Base-by-base conservation (phyloP, 2,797 vertebrate genomes). In the Neomorphus geoffroyi region DNA sequence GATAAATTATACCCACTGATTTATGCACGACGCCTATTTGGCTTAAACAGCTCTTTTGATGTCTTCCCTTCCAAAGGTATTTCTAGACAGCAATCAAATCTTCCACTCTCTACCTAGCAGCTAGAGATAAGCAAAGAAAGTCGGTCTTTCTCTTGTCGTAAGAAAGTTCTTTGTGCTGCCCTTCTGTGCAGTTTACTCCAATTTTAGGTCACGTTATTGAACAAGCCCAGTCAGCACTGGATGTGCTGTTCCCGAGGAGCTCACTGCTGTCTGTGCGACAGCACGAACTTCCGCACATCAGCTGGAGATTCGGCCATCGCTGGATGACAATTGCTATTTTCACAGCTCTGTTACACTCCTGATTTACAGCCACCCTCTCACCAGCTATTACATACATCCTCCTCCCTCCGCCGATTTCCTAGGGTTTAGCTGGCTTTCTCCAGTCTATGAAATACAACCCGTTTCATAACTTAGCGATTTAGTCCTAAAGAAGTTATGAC, bases 231-330 rank as follows among this genome's bases (percentile, higher is more conserved):
- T 64, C 89, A 95, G 86, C 60, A 10, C 13, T 46, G 73, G 67
- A 27, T 27, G 74, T 7, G 0, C 48, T 30, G 51, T 2, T 89
- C 70, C 86, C 48, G 51, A 2, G 0, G 21, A 79, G 56, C 1
- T 91, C 51, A 11, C 35, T 0, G 0, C 32, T 33, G 58, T 41
- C 50, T 54, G 23, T 27, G 35, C 27, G 11, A 23, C 0, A 9
- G 45, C 15, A 39, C 57, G 27, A 32, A 37, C 77, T 41, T 80
- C 54, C 27, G 30, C 13, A 30, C 35, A 18, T 3, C 79, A 70
- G 51, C 74, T 60, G 48, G 24, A 74, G 53, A 24, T 28, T 53
- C 81, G 65, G 82, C 48, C 67, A 23, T 8, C 41, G 26, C 69
- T 18, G 57, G 17, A 6, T 33, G 64, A 21, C 33, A 74, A 86